phyloP scores from a whole-genome alignment of 2,113 vertebrate genomes.

The Machaerirhynchus nigripectus region DNA sequence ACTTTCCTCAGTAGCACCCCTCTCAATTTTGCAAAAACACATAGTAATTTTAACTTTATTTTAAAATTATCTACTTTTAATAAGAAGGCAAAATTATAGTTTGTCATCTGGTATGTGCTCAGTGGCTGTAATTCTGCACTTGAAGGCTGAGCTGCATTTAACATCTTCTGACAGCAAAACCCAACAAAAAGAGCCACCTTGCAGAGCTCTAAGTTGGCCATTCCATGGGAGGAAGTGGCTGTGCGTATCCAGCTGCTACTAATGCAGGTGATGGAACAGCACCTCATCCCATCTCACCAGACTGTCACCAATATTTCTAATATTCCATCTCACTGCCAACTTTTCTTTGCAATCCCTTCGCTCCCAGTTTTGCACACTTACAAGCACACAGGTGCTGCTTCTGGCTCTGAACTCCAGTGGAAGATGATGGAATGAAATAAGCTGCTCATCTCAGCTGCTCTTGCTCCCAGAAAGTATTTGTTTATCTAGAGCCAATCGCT shows the following conservation, averaged over 20 bases:
- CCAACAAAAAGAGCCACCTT: neutral
- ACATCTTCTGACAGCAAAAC: neutral
- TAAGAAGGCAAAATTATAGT: neutral
- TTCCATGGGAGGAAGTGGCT: neutral
- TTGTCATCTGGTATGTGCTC: neutral
- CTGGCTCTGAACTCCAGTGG: neutral
- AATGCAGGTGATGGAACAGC: neutral
- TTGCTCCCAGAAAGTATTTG: slow-evolving; percentile 60
- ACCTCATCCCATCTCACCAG: neutral
- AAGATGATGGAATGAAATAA: slow-evolving; percentile 44
- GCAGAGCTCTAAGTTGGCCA: neutral
- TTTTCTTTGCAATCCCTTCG: neutral
- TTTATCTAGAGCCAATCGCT: slow-evolving; percentile 53
- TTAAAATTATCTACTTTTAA: neutral
- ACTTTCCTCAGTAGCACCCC: neutral
- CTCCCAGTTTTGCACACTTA: neutral
- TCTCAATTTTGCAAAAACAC: neutral
- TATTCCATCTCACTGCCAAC: neutral
- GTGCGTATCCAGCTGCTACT: neutral
- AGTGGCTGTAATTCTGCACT: neutral
- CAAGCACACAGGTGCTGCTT: neutral
- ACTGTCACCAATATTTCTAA: neutral
- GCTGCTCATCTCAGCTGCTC: neutral
- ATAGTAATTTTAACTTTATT: neutral
- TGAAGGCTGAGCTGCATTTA: neutral